Evolutionary conservation across 2,888 invertebrate species (phyloP).

Genomic region (Oscheius myriophilus): DNA sequence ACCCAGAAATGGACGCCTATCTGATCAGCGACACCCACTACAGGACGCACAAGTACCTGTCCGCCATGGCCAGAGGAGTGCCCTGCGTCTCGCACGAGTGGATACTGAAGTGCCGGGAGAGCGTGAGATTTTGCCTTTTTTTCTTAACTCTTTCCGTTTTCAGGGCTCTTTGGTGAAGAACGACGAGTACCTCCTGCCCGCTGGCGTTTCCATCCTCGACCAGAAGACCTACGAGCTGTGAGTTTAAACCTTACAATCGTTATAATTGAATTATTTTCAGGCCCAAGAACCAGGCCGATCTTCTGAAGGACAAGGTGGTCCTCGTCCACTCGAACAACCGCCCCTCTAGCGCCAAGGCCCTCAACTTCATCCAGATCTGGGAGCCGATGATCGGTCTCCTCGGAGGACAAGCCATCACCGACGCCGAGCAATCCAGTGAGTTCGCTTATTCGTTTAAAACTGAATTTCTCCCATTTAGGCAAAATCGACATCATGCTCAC

Average conservation of each 20-base stretch:
- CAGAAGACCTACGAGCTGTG: conserved; percentile 45
- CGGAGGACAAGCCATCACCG: conserved; percentile 55
- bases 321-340: conserved; percentile 54
- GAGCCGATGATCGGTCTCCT: conserved; percentile 61
- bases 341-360: conserved; percentile 19
- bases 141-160: conserved; percentile 48
- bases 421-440: conserved; percentile 7
- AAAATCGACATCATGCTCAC: conserved; percentile 70
- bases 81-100: conserved; percentile 79
- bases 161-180: conserved; percentile 44
- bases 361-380: conserved; percentile 61
- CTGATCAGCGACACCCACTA: conserved; percentile 79
- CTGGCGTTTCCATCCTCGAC: conserved; percentile 59
- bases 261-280: conserved; percentile 26
- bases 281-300: conserved; percentile 49
- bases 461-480: neutral
- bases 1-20: conserved; percentile 36
- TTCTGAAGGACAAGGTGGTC: conserved; percentile 57
- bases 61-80: conserved; percentile 79
- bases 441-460: neutral
- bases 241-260: conserved; percentile 12
- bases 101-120: conserved; percentile 77
- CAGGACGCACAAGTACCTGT: conserved; percentile 81
- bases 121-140: too few species aligned
- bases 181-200: conserved; percentile 52